Base-by-base conservation (phyloP, 2,797 vertebrate genomes). In the Rhadinocentrus ornatus region DNA sequence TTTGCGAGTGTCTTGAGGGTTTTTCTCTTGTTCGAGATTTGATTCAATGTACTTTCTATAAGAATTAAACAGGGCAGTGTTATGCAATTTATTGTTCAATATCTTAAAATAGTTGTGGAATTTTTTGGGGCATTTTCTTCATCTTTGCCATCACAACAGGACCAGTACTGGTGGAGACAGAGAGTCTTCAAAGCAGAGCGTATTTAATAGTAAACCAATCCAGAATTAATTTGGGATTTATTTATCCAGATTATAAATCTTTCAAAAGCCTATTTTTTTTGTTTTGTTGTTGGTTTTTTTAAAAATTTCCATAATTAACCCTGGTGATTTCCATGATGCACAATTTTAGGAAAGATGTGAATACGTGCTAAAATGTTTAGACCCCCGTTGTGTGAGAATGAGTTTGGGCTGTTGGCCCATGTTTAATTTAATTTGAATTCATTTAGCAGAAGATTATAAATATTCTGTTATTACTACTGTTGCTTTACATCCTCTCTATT, bases 21-120 rank as follows among this genome's bases (percentile, higher is more conserved):
- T 60, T 69, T 54, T 60, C 18, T 60, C 32, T 50, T 2, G n/a
- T 24, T 69, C 18, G 8, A 46, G 16, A 57, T 26, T 15, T 44
- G 18, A 18, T 18, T 18, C 3, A 44, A 44, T 16, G 37, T 39
- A 39, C 15, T 44, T 16, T 46, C 9, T 24, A 24, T 3, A 22
- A 3, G 46, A 50, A 50, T 50, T 22, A 10, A 50, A 50, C n/a
- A 50, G 24, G 46, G 46, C 22, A 10, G 41, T n/a, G 41, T 20
- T 46, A 20, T 46, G 6, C 3, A 15, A 1, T 15, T 15, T 4
- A 15, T 16, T 39, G 37, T 15, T 11, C 37, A 39, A 16, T 39
- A 39, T 39, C 12, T 39, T 15, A 39, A 16, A 16, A 39, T 39
- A 39, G 13, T 39, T 39, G 12, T 39, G 13, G 37, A 13, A 37